Evolutionary conservation across 2,113 vertebrate species (phyloP).

Genomic region (Petroica traversi): DNA sequence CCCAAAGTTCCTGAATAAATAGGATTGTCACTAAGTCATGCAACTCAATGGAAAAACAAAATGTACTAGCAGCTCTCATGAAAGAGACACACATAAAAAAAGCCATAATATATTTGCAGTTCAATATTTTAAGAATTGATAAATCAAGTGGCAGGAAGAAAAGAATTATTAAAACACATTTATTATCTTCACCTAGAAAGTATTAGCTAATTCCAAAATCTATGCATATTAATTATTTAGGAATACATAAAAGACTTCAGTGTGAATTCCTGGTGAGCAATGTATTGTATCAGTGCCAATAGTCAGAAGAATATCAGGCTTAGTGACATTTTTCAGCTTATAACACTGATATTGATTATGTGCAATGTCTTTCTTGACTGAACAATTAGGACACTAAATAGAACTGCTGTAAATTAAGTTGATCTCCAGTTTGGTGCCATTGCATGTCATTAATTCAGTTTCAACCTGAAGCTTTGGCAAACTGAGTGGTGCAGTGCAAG

Average conservation of each 20-base stretch:
- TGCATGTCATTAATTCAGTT: neutral
- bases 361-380: neutral
- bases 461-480: neutral
- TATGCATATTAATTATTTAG: slow-evolving; percentile 6
- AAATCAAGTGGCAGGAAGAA: slow-evolving; percentile 15
- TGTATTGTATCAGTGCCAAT: neutral
- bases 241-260: neutral
- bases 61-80: neutral
- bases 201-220: neutral
- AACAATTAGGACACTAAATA: neutral
- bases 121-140: slow-evolving; percentile 15
- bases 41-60: neutral
- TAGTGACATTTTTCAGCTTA: neutral
- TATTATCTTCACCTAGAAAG: slow-evolving; percentile 3
- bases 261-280: neutral
- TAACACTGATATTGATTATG: neutral
- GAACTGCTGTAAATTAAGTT: neutral
- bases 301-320: neutral
- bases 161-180: neutral
- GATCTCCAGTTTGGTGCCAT: neutral
- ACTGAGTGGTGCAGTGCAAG: neutral
- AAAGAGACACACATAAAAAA: neutral
- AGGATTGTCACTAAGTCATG: neutral
- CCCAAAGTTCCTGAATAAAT: neutral
- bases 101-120: neutral